Conservation (phyloP, 2,113 vertebrate genomes). For the Amphilophus citrinellus region DNA sequence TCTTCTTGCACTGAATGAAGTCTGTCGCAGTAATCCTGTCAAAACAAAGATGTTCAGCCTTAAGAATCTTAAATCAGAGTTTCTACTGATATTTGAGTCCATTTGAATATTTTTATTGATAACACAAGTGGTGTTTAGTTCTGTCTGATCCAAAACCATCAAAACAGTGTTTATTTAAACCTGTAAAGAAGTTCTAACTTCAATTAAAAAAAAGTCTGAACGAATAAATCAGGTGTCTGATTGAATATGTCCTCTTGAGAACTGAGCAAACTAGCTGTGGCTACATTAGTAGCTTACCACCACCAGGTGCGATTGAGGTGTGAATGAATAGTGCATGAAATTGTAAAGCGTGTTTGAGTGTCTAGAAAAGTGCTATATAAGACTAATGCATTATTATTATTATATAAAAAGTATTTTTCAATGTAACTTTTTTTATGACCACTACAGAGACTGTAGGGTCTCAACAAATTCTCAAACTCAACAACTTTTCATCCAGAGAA, state of each 20-base stretch:
- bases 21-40: slow-evolving; percentile 35
- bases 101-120: not conserved
- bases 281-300: no score
- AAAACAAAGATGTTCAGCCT: slow-evolving; percentile 6
- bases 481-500: not conserved
- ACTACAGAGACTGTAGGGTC: no score
- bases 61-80: not conserved
- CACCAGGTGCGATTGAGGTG: no score
- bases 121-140: no score
- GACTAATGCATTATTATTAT: no score
- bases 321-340: no score
- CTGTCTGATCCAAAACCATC: no score
- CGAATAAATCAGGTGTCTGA: not conserved
- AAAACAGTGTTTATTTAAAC: not conserved
- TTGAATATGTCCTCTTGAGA: not conserved
- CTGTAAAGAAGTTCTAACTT: not conserved
- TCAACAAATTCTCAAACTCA: not conserved
- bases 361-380: no score
- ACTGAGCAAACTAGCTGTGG: no score
- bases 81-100: not conserved
- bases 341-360: no score
- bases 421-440: no score
- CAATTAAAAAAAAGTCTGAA: not conserved
- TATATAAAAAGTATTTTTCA: no score
- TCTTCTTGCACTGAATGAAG: slow-evolving; percentile 29